Conservation (phyloP, 2,113 vertebrate genomes). For the Hydrochoerus hydrochaeris region DNA sequence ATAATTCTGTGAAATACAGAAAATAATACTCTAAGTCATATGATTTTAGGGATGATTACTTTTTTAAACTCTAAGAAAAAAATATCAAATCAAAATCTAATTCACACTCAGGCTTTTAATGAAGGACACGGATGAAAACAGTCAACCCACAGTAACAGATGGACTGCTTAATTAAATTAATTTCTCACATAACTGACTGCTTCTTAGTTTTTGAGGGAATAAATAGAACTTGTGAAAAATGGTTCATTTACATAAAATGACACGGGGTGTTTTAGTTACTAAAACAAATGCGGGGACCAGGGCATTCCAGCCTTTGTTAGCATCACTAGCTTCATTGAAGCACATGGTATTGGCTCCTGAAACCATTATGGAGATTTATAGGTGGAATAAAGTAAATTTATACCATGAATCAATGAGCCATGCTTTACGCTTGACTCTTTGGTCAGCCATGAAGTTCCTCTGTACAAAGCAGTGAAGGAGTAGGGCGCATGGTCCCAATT, state of each 20-base stretch:
- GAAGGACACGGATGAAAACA: slow-evolving; percentile 40
- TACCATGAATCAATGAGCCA: not conserved
- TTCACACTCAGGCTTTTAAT: slow-evolving; percentile 31
- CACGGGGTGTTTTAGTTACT: slow-evolving; percentile 7
- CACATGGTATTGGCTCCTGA: not conserved
- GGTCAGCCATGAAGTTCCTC: not conserved
- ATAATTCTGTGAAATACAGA: slow-evolving; percentile 29
- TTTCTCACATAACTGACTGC: slow-evolving; percentile 34
- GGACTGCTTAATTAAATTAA: slow-evolving; percentile 34
- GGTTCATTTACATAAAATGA: slow-evolving; percentile 57
- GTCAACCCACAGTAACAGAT: not conserved
- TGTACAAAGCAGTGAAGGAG: not conserved
- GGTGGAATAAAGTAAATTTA: slow-evolving; percentile 39
- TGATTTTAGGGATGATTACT: slow-evolving; percentile 3
- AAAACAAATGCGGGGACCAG: not conserved
- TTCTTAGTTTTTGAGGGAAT: slow-evolving; percentile 40
- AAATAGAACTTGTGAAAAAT: slow-evolving; percentile 55
- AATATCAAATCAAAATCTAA: slow-evolving; percentile 40
- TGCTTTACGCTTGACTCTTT: not conserved
- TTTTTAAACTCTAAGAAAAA: not conserved
- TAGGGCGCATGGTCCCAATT: not conserved
- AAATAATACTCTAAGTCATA: not conserved
- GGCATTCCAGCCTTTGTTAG: slow-evolving; percentile 26
- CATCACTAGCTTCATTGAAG: not conserved
- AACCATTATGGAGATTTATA: slow-evolving; percentile 60